Evolutionary conservation across 2,888 invertebrate genomes (phyloP), one percentile per base, ranked within the genome.

Genomic region (Chaitophorus viminalis): DNA sequence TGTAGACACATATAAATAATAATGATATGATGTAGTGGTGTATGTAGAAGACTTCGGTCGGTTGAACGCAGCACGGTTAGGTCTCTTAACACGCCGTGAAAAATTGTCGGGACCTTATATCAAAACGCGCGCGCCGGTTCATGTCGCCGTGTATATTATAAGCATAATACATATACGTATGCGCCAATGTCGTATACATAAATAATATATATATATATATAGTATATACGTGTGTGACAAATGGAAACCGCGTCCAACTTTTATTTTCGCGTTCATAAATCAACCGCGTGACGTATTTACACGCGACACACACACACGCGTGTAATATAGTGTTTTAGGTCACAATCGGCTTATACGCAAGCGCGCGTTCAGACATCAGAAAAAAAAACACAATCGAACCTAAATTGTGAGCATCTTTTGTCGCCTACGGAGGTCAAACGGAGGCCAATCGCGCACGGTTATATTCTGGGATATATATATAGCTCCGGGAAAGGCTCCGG

Each of bases 221-320:
- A n/a, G n/a, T n/a, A 36, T 9, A 52, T 52, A 25, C 25, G 74
- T 3, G 75, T 33, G 83, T 75, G 83, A 72, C 79, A 86, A 86
- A 86, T 79, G 72, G 39, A 78, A 54, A 79, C n/a, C 77, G 46
- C 52, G 52, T 75, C 25, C n/a, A 18, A 33, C 31, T 75, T 39
- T 68, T 52, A 65, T 84, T 77, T 76, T 68, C 76, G 72, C 78
- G 85, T 78, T 78, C 78, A 36, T 83, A 83, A 83, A 75, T 83
- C 65, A 75, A 83, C 60, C 75, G 29, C 36, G 54, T 18, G 18
- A 25, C 54, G 33, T 25, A 52, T 8, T n/a, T 60, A 60, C 21
- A 25, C 33, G 14, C 46, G 17, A 0, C 11, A 25, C 18, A 5
- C 46, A 54, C 52, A 68, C 25, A 3, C 36, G n/a, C 36, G 25